Evolutionary conservation across 2,888 invertebrate genomes (phyloP), one percentile per base, ranked within the genome.

Genomic region (Galerucella calmariensis): DNA sequence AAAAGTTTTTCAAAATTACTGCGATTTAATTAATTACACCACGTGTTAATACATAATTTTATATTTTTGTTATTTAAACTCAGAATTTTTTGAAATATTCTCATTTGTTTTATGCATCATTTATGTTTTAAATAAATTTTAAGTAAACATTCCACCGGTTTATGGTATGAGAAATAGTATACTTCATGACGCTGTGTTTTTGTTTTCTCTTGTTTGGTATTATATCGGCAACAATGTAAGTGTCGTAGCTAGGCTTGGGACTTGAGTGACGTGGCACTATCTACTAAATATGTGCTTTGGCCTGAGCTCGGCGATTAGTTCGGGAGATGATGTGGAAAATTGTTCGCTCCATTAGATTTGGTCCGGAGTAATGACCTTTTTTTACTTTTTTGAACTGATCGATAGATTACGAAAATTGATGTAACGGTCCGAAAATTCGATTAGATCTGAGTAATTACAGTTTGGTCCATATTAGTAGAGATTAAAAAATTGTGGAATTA

Each of bases 231-330:
- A 63, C 59, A 62, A 48, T 16, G 59, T 61, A 62, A 14, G 14
- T 44, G 16, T n/a, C 24, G 59, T 35, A 61, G 59, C 59, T n/a
- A 20, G 69, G 41, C 24, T 65, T 46, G 72, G 66, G 62, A 48
- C 73, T 69, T 72, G 66, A 68, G 68, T 74, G 76, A 77, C 72
- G 74, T 74, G 72, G 74, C 72, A 76, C 74, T 76, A 76, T 74
- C 74, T 74, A 72, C 69, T 72, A 72, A 76, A 67, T 73, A 67
- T 71, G 67, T 76, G 73, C 72, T 73, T 67, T 59, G 67, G 56
- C 73, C 67, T 65, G 62, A 51, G 70, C 70, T 73, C 61, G 72
- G 67, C 56, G 73, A 67, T 73, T 73, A 75, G 73, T 73, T 53
- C 73, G 48, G 73, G 75, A 70, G 76, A 76, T 76, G 62, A 67